Conservation (phyloP, 2,113 vertebrate species). For the Amblyopsis rosae region DNA sequence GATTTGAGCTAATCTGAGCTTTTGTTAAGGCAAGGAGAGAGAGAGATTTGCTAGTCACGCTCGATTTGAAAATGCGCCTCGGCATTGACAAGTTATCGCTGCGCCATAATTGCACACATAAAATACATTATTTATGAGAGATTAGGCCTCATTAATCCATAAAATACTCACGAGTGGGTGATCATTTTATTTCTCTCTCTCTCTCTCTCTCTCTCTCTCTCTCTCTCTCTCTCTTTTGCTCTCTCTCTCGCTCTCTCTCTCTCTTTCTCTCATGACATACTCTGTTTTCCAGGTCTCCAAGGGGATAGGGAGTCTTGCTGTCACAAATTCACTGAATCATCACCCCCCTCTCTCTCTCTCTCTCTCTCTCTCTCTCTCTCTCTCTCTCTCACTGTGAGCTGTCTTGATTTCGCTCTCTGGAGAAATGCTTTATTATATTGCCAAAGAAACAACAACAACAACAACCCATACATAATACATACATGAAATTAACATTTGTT, state of each 20-base stretch:
- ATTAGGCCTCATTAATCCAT: slow-evolving; percentile 68
- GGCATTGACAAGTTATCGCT: slow-evolving; percentile 40
- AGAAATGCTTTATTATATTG: no score
- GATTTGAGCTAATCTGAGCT: neutral
- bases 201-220: slow-evolving; percentile 20
- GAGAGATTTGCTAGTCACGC: neutral
- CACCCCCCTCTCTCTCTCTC: slow-evolving; percentile 63
- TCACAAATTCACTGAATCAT: slow-evolving; percentile 41
- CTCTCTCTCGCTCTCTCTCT: neutral
- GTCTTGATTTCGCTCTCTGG: slow-evolving; percentile 27
- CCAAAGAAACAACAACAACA: no score
- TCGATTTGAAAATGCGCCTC: slow-evolving; percentile 18
- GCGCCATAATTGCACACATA: slow-evolving; percentile 45
- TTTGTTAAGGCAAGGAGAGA: neutral
- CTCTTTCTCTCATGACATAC: slow-evolving; percentile 33
- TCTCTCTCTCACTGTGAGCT: slow-evolving; percentile 37
- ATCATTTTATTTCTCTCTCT: slow-evolving; percentile 43
- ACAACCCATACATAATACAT: no score
- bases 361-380: slow-evolving; percentile 28
- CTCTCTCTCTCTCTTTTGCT: slow-evolving; percentile 9
- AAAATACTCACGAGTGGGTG: slow-evolving; percentile 39
- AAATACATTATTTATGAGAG: slow-evolving; percentile 63
- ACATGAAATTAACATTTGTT: no score
- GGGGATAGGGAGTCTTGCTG: no score
- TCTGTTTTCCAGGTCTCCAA: neutral